These are phyloP conservation scores for Dicentrarchus labrax DNA, from an alignment of 2,113 vertebrate genomes.

Conservation along the genomic window DNA sequence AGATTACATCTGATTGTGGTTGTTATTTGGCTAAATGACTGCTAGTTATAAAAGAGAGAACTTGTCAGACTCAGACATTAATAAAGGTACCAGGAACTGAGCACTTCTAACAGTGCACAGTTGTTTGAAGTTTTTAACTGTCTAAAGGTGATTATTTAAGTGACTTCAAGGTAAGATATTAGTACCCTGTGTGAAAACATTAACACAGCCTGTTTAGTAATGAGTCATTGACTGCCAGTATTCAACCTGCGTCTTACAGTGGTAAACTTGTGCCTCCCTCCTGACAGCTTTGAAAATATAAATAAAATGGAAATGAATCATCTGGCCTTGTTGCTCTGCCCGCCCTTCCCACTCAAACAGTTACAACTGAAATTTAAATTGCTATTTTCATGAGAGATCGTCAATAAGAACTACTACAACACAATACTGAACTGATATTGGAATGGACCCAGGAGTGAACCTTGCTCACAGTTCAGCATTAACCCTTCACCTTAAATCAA, in stretches of 20 bases:
- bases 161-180: not conserved
- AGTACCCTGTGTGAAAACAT: not conserved
- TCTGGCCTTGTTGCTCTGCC: not conserved
- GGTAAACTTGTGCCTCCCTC: not conserved
- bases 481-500: not conserved
- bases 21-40: not conserved
- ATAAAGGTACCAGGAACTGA: not conserved
- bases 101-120: not conserved
- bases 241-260: not conserved
- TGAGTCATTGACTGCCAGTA: conserved; percentile 5
- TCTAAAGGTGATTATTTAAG: conserved; percentile 3
- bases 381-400: not conserved
- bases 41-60: not conserved
- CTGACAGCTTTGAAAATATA: conserved; percentile 5
- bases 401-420: not conserved
- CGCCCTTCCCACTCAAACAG: not conserved
- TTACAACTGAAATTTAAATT: conserved; percentile 28
- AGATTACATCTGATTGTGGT: not conserved
- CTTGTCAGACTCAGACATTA: not conserved
- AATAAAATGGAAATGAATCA: conserved; percentile 28
- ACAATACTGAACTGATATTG: not conserved
- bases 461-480: not conserved
- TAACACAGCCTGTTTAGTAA: not conserved
- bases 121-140: not conserved
- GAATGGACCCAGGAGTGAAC: not conserved